Evolutionary conservation across 2,888 invertebrate species (phyloP), one percentile per base, ranked within the genome.

Genomic region (Sphecodes monilicornis): DNA sequence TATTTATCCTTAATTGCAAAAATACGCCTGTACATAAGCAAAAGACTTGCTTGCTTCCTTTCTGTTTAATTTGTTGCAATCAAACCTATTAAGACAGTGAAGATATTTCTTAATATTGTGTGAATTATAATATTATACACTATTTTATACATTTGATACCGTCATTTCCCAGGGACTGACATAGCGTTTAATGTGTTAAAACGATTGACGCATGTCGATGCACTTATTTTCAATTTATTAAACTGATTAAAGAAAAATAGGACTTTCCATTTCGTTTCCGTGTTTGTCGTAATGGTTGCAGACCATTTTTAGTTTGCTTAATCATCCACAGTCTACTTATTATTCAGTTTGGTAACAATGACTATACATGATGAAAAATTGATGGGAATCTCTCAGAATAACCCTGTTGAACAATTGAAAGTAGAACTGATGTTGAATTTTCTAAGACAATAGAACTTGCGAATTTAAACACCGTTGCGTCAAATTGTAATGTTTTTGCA

Each of bases 401-500:
- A 70, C 39, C 64, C 10, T 91, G 91, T 86, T 57, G 81, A 82
- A 68, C 22, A 68, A 68, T 46, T 36, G 91, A 91, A 83, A 91
- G 91, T 91, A 91, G 90, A 91, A 64, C 91, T 91, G 91, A 91
- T 13, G 4, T n/a, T 29, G 72, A 69, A 78, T 18, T 1, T 26
- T 70, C 64, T 3, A 22, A 50, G 4, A 10, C 29, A 43, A 64
- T 18, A 29, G 6, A 1, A 16, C 26, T 10, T 10, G 0, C 18
- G 66, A 29, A 6, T 26, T 13, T 2, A 29, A 36, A 46, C 16
- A 2, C 6, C 6, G 8, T 57, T 54, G 26, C 66, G 32, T 50
- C 39, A 46, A 32, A 54, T 32, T n/a, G 22, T 13, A 2, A n/a
- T 36, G 29, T 77, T 64, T 77, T 93, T 92, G 4, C 88, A 95